Percentiles rank a stretch among this genome's conserved stretches.
Conservation (phyloP, 1,140 invertebrate species). For the Drosophila murphyi region DNA sequence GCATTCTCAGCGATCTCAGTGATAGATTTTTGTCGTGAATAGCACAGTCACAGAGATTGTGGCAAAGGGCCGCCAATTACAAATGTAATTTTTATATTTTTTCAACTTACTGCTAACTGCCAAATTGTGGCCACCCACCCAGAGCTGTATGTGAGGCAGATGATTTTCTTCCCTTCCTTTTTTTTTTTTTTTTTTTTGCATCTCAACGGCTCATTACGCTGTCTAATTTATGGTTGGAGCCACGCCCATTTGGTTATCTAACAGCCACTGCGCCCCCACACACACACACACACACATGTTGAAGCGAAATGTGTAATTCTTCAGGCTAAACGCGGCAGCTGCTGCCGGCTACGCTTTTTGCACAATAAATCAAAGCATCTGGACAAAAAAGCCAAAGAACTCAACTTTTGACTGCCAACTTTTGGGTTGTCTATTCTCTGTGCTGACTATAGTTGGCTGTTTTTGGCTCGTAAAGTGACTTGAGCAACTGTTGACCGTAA, state of each 20-base stretch:
- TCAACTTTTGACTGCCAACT: slow-evolving; percentile 16
- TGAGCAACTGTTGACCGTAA: slow-evolving; percentile 60
- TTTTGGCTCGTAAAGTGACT: slow-evolving; percentile 41
- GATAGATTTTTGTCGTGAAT: no score
- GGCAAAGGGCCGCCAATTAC: background rate
- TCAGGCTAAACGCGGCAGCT: slow-evolving; percentile 68
- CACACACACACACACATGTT: background rate
- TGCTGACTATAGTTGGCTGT: slow-evolving; percentile 17
- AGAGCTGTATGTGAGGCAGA: background rate
- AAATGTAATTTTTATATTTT: background rate
- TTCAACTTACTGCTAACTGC: background rate
- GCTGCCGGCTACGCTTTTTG: slow-evolving; percentile 77
- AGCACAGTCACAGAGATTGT: no score
- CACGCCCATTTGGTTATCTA: slow-evolving; percentile 33
- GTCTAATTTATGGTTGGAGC: slow-evolving; percentile 61
- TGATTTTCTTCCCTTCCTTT: background rate
- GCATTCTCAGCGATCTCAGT: no score
- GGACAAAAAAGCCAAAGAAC: slow-evolving; percentile 57
- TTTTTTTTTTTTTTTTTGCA: slow-evolving; percentile 27
- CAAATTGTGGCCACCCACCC: slow-evolving; percentile 8
- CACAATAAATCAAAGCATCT: slow-evolving; percentile 66
- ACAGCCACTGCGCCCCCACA: slow-evolving; percentile 21
- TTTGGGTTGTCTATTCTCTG: slow-evolving; percentile 30
- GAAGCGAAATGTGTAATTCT: slow-evolving; percentile 22
- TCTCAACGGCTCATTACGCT: slow-evolving; percentile 78